Percentiles rank a stretch among this genome's conserved stretches.
phyloP scores from a whole-genome alignment of 2,888 invertebrate species.

The Trachelus stipa region DNA sequence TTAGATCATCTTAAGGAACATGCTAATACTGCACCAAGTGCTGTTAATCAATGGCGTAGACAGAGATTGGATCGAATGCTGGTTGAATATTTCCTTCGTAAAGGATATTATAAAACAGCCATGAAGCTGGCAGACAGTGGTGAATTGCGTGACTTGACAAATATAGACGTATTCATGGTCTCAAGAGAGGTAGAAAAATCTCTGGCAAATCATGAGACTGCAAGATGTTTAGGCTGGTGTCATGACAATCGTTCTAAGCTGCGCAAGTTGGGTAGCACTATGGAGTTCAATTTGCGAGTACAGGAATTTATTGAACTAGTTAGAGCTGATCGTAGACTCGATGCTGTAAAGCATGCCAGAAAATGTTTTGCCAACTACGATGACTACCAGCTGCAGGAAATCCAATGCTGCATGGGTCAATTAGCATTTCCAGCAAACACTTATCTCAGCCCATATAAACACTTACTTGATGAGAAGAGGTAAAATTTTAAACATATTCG shows the following conservation, averaged over 20 bases:
- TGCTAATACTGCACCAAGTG: conserved; percentile 69
- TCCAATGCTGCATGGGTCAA: conserved; percentile 95
- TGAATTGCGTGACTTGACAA: conserved; percentile 87
- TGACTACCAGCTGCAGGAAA: conserved; percentile 86
- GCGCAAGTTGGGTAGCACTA: conserved; percentile 91
- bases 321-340: conserved; percentile 84
- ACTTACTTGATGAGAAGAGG: conserved; percentile 74
- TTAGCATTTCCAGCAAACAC: conserved; percentile 91
- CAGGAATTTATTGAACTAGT: conserved; percentile 97
- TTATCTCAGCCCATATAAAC: conserved; percentile 74
- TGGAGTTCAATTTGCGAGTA: conserved; percentile 94
- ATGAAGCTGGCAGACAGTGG: conserved; percentile 86
- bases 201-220: conserved; percentile 82
- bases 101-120: conserved; percentile 96
- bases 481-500: conserved; percentile 22
- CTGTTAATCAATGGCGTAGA: conserved; percentile 83
- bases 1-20: conserved; percentile 92
- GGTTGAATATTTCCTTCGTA: conserved; percentile 94
- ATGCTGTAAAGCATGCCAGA: conserved; percentile 94
- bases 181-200: conserved; percentile 91
- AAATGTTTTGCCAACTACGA: conserved; percentile 91
- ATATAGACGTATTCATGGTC: conserved; percentile 89
- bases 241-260: conserved; percentile 96
- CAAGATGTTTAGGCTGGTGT: conserved; percentile 94
- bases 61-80: conserved; percentile 94